Conservation (phyloP, 2,888 invertebrate genomes). For the Hyalella azteca region DNA sequence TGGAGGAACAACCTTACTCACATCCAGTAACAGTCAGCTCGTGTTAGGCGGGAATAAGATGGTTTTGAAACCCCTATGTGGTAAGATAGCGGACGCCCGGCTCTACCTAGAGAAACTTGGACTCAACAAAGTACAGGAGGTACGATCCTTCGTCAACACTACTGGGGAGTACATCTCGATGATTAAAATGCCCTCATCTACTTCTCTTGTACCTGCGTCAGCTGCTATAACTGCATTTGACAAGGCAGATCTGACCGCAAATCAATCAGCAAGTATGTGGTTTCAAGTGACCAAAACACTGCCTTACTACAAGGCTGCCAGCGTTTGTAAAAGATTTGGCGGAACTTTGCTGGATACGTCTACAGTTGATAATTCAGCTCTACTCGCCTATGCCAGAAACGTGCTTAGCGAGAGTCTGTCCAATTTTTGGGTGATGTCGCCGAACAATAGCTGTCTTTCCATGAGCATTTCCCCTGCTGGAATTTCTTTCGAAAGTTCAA, state of each 20-base stretch:
- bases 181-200: not conserved
- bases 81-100: constrained; percentile 41
- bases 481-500: not conserved
- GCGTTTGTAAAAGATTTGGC: not conserved
- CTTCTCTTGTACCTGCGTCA: not conserved
- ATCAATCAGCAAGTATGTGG: not conserved
- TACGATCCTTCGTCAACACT: not conserved
- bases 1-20: not conserved
- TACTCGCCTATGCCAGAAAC: not conserved
- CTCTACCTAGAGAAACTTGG: constrained; percentile 10
- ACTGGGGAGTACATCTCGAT: not conserved
- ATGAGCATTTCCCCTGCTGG: not conserved
- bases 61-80: constrained; percentile 18
- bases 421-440: not conserved
- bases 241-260: not conserved
- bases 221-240: not conserved
- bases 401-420: not conserved
- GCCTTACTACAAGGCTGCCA: not conserved
- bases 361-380: not conserved
- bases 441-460: not conserved
- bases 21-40: not conserved
- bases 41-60: constrained; percentile 1
- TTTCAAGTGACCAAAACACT: not conserved
- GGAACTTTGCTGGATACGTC: not conserved
- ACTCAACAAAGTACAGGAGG: not conserved